phyloP scores from a whole-genome alignment of 1,140 invertebrate species.

The Physella acuta region DNA sequence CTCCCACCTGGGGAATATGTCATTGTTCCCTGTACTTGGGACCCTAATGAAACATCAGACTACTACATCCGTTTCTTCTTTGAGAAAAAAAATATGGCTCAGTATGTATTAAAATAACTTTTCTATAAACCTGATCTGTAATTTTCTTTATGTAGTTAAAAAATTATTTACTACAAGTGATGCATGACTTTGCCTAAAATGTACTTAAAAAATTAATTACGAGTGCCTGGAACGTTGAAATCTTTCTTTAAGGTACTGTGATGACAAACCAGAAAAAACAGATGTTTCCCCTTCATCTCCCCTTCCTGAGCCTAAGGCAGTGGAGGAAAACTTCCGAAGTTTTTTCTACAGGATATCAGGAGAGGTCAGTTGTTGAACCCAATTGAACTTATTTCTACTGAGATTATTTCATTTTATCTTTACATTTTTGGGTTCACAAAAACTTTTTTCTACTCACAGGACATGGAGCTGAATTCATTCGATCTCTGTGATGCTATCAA shows the following conservation, averaged over 20 bases:
- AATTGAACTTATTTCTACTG: background rate
- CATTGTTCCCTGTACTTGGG: constrained; percentile 83
- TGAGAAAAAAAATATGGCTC: constrained; percentile 69
- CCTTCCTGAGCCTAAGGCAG: constrained; percentile 36
- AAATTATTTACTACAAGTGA: no score
- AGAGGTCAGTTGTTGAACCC: constrained; percentile 61
- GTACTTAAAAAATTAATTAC: no score
- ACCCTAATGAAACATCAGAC: constrained; percentile 91
- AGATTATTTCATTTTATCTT: background rate
- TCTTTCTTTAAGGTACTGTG: constrained; percentile 40
- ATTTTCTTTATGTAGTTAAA: no score
- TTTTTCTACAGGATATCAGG: constrained; percentile 87
- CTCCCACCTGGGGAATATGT: constrained; percentile 77
- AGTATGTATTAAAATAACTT: no score
- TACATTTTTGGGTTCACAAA: background rate
- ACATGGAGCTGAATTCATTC: constrained; percentile 88
- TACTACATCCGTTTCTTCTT: constrained; percentile 93
- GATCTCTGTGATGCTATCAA: constrained; percentile 89
- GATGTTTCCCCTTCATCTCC: constrained; percentile 31
- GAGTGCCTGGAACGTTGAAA: no score
- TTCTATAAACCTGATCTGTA: no score
- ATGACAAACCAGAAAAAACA: constrained; percentile 43
- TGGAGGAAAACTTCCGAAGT: constrained; percentile 65
- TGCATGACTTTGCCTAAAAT: no score
- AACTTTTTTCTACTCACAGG: constrained; percentile 31